Conservation (phyloP, 2,888 invertebrate species). For the Hylaea fasciaria region DNA sequence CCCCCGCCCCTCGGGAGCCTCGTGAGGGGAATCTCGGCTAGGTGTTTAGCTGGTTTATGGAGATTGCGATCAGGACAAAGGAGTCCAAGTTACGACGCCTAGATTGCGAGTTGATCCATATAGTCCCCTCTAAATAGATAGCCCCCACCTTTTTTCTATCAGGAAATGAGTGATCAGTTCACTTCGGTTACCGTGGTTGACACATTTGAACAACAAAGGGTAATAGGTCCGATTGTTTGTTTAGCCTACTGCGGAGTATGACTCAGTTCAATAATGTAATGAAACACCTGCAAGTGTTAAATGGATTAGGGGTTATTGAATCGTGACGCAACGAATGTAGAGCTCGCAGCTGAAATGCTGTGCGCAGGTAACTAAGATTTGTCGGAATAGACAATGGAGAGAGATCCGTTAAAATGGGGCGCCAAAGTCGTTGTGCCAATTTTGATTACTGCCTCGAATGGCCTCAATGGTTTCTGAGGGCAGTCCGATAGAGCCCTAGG, state of each 20-base stretch:
- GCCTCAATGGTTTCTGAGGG: constrained; percentile 28
- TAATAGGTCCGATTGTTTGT: constrained; percentile 32
- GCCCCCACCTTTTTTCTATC: constrained; percentile 54
- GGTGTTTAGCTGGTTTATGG: constrained; percentile 84
- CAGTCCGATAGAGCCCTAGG: constrained; percentile 37
- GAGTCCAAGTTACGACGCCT: constrained; percentile 75
- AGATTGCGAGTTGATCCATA: constrained; percentile 74
- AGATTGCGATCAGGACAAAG: constrained; percentile 83
- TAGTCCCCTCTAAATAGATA: constrained; percentile 61
- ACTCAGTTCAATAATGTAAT: constrained; percentile 31
- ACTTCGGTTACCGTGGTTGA: constrained; percentile 30
- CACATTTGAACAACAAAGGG: constrained; percentile 35
- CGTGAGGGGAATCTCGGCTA: constrained; percentile 73
- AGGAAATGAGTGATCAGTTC: constrained; percentile 53
- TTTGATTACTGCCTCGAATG: constrained; percentile 36
- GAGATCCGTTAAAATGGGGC: constrained; percentile 26
- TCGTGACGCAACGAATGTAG: constrained; percentile 24
- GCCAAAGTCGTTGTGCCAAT: constrained; percentile 37
- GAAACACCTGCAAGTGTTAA: constrained; percentile 35
- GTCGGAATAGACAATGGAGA: constrained; percentile 22
- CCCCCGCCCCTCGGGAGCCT: constrained; percentile 47
- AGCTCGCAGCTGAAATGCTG: constrained; percentile 12
- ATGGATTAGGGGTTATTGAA: constrained; percentile 23
- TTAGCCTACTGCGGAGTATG: constrained; percentile 23
- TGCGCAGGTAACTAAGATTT: constrained; percentile 14